These are phyloP conservation scores for Gambusia affinis DNA, from an alignment of 2,113 vertebrate species.

Conservation along the genomic window DNA sequence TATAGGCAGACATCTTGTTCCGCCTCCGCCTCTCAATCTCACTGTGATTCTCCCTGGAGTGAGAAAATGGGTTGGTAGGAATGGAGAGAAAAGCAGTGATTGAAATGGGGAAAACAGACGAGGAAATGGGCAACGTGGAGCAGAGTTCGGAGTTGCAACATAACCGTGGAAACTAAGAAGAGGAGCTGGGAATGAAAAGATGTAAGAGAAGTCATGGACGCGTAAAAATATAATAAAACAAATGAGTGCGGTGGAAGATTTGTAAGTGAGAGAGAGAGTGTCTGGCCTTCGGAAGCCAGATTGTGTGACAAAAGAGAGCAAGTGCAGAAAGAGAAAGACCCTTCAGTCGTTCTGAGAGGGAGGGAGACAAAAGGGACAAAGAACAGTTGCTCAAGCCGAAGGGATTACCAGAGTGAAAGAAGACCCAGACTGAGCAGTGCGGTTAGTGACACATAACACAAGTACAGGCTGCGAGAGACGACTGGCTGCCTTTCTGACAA, in stretches of 20 bases:
- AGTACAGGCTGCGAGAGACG: slow-evolving; percentile 25
- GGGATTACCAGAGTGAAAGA: slow-evolving; percentile 42
- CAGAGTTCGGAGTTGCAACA: slow-evolving; percentile 61
- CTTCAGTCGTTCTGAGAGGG: slow-evolving; percentile 66
- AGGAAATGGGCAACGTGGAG: slow-evolving; percentile 66
- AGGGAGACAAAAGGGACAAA: slow-evolving; percentile 52
- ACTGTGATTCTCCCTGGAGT: slow-evolving; percentile 79
- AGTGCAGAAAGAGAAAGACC: slow-evolving; percentile 60
- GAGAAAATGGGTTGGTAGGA: slow-evolving; percentile 51
- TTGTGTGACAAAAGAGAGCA: slow-evolving; percentile 60
- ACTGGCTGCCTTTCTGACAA: slow-evolving; percentile 41
- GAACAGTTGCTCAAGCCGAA: slow-evolving; percentile 57
- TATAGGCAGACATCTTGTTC: slow-evolving; percentile 84
- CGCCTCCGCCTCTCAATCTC: slow-evolving; percentile 81
- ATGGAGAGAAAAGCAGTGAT: slow-evolving; percentile 50
- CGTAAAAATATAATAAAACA: slow-evolving; percentile 35
- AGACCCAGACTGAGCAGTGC: slow-evolving; percentile 29
- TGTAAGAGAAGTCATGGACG: slow-evolving; percentile 33
- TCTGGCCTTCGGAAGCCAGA: slow-evolving; percentile 59
- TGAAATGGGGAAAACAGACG: slow-evolving; percentile 50
- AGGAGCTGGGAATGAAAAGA: slow-evolving; percentile 35
- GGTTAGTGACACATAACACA: slow-evolving; percentile 53
- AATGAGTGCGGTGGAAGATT: slow-evolving; percentile 45
- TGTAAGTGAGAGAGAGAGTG: slow-evolving; percentile 46
- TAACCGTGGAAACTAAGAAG: slow-evolving; percentile 30